phyloP scores from a whole-genome alignment of 2,797 vertebrate species.

The Phrynocephalus vlangalii region DNA sequence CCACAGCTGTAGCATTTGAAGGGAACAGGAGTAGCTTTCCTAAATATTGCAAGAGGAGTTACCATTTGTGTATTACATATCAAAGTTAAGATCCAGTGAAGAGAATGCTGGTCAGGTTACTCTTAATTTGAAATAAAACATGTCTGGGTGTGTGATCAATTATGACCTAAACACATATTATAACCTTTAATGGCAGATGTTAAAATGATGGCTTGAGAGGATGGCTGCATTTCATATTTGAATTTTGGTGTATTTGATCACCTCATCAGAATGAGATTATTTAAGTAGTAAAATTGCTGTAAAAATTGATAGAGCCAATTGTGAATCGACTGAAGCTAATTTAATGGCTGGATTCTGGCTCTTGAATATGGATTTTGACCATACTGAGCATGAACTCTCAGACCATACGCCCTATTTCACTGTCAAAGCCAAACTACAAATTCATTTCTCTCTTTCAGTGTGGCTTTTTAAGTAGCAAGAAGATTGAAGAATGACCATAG shows the following conservation, averaged over 20 bases:
- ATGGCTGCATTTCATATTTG: background rate
- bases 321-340: background rate
- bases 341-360: background rate
- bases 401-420: background rate
- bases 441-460: background rate
- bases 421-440: background rate
- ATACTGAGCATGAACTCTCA: too few species aligned
- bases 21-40: background rate
- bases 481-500: background rate
- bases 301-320: background rate
- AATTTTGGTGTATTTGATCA: background rate
- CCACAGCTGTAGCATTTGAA: background rate
- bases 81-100: background rate
- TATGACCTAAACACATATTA: background rate
- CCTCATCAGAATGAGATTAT: background rate
- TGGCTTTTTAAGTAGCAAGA: background rate
- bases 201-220: background rate
- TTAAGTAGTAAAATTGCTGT: background rate
- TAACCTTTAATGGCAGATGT: background rate
- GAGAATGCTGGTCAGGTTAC: too few species aligned
- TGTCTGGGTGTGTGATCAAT: background rate
- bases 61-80: background rate
- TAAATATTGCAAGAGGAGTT: background rate
- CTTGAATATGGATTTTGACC: too few species aligned
- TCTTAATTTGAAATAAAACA: background rate